Conservation (phyloP, 2,113 vertebrate species). For the Pithys albifrons region DNA sequence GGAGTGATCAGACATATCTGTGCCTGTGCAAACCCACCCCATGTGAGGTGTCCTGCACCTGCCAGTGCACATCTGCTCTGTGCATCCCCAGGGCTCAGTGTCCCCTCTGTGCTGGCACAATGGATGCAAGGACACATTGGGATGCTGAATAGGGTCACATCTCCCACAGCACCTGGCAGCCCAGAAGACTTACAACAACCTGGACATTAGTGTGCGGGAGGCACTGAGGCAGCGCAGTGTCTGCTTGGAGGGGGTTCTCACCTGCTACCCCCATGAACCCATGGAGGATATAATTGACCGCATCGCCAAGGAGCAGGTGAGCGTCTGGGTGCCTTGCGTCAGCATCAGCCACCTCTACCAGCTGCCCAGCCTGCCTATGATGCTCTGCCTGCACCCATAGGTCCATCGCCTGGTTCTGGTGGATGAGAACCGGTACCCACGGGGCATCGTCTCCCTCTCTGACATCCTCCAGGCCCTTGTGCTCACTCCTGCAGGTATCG, state of each 20-base stretch:
- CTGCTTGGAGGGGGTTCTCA: slow-evolving; percentile 89
- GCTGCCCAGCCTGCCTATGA: not conserved
- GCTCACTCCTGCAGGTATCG: slow-evolving; percentile 91
- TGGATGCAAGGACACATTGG: accelerated
- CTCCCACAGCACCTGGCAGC: slow-evolving; percentile 84
- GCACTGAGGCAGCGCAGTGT: slow-evolving; percentile 75
- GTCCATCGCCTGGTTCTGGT: slow-evolving; percentile 96
- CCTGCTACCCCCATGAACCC: slow-evolving; percentile 87
- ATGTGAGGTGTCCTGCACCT: accelerated
- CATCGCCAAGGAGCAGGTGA: slow-evolving; percentile 87
- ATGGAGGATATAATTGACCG: slow-evolving; percentile 86
- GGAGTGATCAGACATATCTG: not conserved
- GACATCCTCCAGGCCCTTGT: slow-evolving; percentile 97
- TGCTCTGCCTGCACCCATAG: slow-evolving; percentile 67
- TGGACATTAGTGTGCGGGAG: slow-evolving; percentile 88
- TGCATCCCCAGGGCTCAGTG: not conserved
- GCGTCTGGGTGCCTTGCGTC: accelerated
- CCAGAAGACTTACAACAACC: slow-evolving; percentile 90
- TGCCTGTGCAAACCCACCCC: not conserved
- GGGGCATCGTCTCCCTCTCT: slow-evolving; percentile 92
- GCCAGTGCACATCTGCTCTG: not conserved
- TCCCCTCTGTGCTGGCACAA: not conserved
- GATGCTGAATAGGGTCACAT: not conserved
- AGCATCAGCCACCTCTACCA: accelerated
- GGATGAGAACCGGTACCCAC: slow-evolving; percentile 81